These are phyloP conservation scores for Triplophysa dalaica DNA, from an alignment of 2,113 vertebrate species.

Conservation along the genomic window DNA sequence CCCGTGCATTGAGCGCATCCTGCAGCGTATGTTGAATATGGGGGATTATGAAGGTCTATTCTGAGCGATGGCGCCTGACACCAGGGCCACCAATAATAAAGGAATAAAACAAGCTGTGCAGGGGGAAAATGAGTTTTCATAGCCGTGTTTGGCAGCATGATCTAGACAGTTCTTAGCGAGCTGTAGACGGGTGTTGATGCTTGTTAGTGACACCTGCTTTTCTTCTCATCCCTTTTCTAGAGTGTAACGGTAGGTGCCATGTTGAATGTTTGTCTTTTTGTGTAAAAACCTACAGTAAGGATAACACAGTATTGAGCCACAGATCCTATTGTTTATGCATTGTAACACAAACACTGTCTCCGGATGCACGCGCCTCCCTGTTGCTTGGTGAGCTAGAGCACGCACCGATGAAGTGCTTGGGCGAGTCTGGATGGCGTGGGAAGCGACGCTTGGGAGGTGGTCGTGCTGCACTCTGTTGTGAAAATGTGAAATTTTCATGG, in stretches of 20 bases:
- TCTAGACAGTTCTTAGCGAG: conserved; percentile 47
- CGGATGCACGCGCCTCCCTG: conserved; percentile 2
- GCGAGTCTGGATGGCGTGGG: conserved; percentile 34
- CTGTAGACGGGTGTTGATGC: conserved; percentile 34
- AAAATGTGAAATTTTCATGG: conserved; percentile 21
- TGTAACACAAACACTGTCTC: neutral
- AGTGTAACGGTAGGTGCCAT: neutral
- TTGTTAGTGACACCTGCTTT: conserved; percentile 47
- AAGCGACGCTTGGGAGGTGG: conserved; percentile 33
- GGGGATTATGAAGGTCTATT: conserved; percentile 54
- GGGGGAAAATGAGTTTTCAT: conserved; percentile 55
- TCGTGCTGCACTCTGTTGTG: conserved; percentile 20
- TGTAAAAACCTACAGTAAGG: neutral
- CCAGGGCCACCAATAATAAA: conserved; percentile 60
- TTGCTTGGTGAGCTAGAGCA: conserved; percentile 38
- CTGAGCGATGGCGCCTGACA: conserved; percentile 53
- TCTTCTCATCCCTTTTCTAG: conserved; percentile 3
- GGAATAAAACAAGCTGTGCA: conserved; percentile 52
- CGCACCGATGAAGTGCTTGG: conserved; percentile 33
- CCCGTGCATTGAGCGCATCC: conserved; percentile 32
- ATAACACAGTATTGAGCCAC: neutral
- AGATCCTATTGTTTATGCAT: neutral
- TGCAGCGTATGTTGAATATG: conserved; percentile 40
- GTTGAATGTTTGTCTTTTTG: no score
- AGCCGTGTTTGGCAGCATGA: conserved; percentile 51